Percentiles rank a stretch among this genome's conserved stretches.
Conservation (phyloP, 2,797 vertebrate genomes). For the Clamator glandarius region DNA sequence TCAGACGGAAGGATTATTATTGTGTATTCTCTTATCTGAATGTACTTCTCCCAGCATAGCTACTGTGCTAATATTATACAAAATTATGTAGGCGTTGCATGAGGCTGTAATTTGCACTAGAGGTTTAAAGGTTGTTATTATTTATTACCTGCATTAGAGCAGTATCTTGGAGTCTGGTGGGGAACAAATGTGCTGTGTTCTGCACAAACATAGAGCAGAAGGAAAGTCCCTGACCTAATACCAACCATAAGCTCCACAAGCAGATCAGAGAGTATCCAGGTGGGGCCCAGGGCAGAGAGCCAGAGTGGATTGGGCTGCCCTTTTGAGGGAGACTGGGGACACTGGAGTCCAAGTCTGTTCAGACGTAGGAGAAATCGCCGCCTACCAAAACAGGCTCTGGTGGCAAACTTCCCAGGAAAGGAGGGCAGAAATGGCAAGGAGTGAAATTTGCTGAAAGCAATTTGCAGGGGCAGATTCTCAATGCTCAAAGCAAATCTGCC, state of each 20-base stretch:
- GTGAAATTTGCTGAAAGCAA: background rate
- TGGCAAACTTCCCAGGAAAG: background rate
- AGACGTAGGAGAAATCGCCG: background rate
- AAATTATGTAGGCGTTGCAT: constrained; percentile 68
- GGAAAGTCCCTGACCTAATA: constrained; percentile 71
- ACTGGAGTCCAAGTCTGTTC: background rate
- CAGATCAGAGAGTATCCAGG: constrained; percentile 67
- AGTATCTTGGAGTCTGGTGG: constrained; percentile 45
- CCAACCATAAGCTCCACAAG: constrained; percentile 47
- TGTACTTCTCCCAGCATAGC: constrained; percentile 28
- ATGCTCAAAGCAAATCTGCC: background rate
- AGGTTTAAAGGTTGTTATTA: constrained; percentile 68
- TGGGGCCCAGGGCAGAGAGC: constrained; percentile 31
- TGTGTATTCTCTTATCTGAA: constrained; percentile 54
- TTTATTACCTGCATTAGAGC: constrained; percentile 54
- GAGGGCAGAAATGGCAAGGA: background rate
- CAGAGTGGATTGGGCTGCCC: background rate
- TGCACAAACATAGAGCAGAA: constrained; percentile 42
- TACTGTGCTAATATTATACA: constrained; percentile 54
- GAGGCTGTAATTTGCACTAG: constrained; percentile 64
- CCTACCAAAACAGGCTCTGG: background rate
- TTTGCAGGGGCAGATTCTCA: background rate
- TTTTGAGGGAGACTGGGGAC: background rate
- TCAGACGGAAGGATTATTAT: constrained; percentile 24
- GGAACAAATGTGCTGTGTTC: background rate